Evolutionary conservation across 1,140 invertebrate species (phyloP).

Genomic region (Ganaspis sp.): DNA sequence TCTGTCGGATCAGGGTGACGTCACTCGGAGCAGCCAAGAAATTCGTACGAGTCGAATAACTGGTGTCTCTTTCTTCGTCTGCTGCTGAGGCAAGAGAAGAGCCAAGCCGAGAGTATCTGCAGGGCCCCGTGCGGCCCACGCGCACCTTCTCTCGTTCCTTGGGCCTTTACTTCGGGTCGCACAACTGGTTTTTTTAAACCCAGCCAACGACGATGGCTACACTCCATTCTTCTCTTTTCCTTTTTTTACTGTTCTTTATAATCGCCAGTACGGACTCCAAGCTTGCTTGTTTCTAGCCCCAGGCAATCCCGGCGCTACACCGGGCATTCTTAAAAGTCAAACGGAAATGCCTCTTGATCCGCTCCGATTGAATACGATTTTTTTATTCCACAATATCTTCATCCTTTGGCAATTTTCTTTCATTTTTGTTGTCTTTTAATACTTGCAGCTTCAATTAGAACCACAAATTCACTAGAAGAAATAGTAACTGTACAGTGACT

Average conservation of each 20-base stretch:
- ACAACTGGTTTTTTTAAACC: conserved; percentile 77
- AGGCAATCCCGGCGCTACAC: background rate
- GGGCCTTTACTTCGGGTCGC: conserved; percentile 62
- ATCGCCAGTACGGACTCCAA: conserved; percentile 69
- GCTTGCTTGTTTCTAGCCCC: no score
- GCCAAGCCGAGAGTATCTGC: conserved; percentile 1
- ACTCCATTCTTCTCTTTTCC: conserved; percentile 70
- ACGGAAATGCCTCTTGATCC: no score
- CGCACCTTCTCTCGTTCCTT: conserved; percentile 58
- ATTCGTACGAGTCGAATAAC: no score
- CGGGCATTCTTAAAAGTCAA: no score
- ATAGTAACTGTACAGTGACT: no score
- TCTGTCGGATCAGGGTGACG: conserved; percentile 59
- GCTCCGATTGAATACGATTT: no score
- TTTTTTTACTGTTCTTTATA: conserved; percentile 77
- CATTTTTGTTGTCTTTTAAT: no score
- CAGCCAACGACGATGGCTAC: conserved; percentile 73
- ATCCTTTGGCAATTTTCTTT: no score
- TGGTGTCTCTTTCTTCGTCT: background rate
- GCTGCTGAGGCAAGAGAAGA: conserved; percentile 22
- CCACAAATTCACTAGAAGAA: no score
- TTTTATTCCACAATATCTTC: no score
- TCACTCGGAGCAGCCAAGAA: conserved; percentile 44
- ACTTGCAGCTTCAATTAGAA: no score
- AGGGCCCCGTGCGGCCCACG: conserved; percentile 73